phyloP scores from a whole-genome alignment of 2,888 invertebrate genomes.

The Athripsodes cinereus region DNA sequence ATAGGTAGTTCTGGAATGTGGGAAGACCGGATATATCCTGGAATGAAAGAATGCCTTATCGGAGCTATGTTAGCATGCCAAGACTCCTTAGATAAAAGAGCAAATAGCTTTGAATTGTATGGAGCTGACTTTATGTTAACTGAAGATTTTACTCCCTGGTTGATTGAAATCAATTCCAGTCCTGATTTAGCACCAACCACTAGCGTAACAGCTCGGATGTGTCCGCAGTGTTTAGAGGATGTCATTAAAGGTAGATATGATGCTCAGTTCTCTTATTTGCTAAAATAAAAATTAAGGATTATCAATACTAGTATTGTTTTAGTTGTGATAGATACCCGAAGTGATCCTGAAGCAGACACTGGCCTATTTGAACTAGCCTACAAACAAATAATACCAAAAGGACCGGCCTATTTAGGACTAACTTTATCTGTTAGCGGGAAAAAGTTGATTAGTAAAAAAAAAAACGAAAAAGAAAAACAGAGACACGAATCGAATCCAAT shows the following conservation, averaged over 20 bases:
- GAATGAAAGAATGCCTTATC: constrained; percentile 68
- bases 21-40: constrained; percentile 83
- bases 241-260: constrained; percentile 71
- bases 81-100: constrained; percentile 71
- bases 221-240: constrained; percentile 84
- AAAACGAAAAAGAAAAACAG: constrained; percentile 39
- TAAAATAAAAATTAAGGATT: background rate
- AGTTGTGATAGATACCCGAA: constrained; percentile 74
- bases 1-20: constrained; percentile 73
- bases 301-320: constrained; percentile 31
- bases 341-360: constrained; percentile 67
- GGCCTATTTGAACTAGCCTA: constrained; percentile 77
- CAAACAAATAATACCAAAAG: constrained; percentile 68
- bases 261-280: background rate
- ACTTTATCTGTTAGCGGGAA: constrained; percentile 64
- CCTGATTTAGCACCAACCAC: constrained; percentile 90
- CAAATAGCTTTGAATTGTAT: constrained; percentile 86
- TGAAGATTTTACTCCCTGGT: constrained; percentile 82
- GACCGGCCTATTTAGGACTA: constrained; percentile 74
- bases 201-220: constrained; percentile 79
- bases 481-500: constrained; percentile 38
- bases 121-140: constrained; percentile 95
- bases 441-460: constrained; percentile 47
- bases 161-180: constrained; percentile 92
- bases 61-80: constrained; percentile 85